phyloP scores from a whole-genome alignment of 2,797 vertebrate species.

The Phaenicophaeus curvirostris region DNA sequence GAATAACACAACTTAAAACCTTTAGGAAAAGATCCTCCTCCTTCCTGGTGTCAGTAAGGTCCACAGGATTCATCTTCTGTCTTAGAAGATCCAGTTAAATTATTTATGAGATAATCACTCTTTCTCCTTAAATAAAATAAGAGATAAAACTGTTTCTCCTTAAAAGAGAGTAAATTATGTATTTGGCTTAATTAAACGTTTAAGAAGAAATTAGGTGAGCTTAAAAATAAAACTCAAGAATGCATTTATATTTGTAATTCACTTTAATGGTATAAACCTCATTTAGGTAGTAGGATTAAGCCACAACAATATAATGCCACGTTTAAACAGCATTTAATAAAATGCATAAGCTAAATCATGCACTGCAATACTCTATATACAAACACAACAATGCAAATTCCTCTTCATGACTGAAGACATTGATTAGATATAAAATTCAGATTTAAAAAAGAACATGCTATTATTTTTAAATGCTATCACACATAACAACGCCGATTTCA shows the following conservation, averaged over 20 bases:
- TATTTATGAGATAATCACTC: background rate
- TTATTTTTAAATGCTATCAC: constrained; percentile 87
- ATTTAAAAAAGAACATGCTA: constrained; percentile 88
- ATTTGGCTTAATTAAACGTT: background rate
- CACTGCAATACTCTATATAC: constrained; percentile 92
- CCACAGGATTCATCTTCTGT: background rate
- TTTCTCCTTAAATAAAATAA: background rate
- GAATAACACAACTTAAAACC: background rate
- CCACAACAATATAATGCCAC: constrained; percentile 88
- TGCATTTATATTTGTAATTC: constrained; percentile 59
- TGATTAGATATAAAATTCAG: constrained; percentile 86
- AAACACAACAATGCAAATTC: constrained; percentile 88
- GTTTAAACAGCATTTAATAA: constrained; percentile 92
- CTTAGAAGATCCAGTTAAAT: background rate
- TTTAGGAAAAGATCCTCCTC: background rate
- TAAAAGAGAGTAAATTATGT: background rate
- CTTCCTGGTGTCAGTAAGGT: background rate
- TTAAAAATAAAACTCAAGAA: constrained; percentile 34
- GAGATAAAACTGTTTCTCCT: no score
- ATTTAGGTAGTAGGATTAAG: constrained; percentile 83
- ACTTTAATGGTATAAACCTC: constrained; percentile 86
- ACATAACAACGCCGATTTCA: constrained; percentile 82
- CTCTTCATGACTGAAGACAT: constrained; percentile 81
- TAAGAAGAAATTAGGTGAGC: background rate
- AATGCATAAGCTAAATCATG: constrained; percentile 93